phyloP scores from a whole-genome alignment of 2,113 vertebrate species.

The Geococcyx californianus region DNA sequence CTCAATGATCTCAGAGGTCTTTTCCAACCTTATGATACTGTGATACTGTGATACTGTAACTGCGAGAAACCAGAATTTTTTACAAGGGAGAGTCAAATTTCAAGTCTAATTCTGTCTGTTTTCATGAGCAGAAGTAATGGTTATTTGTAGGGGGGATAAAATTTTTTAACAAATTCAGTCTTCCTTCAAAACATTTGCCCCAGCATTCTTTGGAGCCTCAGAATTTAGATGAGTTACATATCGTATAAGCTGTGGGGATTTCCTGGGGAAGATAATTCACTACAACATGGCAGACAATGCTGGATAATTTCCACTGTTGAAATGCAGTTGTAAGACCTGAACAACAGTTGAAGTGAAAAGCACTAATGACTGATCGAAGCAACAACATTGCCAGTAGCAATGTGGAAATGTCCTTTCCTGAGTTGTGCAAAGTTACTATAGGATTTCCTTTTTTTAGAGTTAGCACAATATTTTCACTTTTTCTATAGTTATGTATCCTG shows the following conservation, averaged over 20 bases:
- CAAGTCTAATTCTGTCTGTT: neutral
- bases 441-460: neutral
- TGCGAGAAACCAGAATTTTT: neutral
- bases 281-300: neutral
- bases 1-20: too few relatives aligned
- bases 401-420: neutral
- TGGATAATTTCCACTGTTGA: neutral
- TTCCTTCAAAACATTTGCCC: neutral
- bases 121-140: neutral
- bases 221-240: neutral
- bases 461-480: neutral
- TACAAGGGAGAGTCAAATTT: neutral
- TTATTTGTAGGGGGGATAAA: neutral
- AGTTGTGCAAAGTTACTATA: neutral
- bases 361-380: neutral
- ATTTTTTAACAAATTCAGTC: neutral
- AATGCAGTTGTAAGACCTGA: neutral
- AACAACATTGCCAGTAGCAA: neutral
- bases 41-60: too few relatives aligned
- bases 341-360: neutral
- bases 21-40: too few relatives aligned
- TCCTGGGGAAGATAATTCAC: neutral
- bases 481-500: neutral
- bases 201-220: neutral
- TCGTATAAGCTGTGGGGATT: neutral